Evolutionary conservation across 1,140 invertebrate species (phyloP).

Genomic region (Neodiprion fabricii): DNA sequence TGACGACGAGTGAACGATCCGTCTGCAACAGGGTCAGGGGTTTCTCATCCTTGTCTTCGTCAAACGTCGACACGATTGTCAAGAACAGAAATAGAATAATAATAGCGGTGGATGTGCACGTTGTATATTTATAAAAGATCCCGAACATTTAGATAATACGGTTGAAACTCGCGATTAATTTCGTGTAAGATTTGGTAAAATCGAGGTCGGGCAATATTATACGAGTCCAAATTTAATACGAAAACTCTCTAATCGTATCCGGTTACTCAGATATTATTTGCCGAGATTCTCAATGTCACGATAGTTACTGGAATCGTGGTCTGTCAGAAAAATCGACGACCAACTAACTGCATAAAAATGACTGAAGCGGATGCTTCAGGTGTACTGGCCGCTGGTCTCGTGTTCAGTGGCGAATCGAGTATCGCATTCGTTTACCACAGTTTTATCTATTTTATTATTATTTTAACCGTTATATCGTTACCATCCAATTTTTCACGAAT

Average conservation of each 20-base stretch:
- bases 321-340: neutral
- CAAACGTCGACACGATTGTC: too few relatives aligned
- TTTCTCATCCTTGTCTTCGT: neutral
- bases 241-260: too few relatives aligned
- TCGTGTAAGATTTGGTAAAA: too few relatives aligned
- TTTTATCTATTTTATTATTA: neutral
- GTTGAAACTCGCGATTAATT: too few relatives aligned
- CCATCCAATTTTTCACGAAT: neutral
- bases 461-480: neutral
- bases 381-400: neutral
- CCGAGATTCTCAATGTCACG: constrained; percentile 1
- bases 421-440: neutral
- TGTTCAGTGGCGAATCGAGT: neutral
- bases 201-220: too few relatives aligned
- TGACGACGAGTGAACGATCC: neutral
- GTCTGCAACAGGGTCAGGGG: neutral
- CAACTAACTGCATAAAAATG: neutral
- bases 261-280: too few relatives aligned
- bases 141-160: too few relatives aligned
- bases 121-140: too few relatives aligned
- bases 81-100: too few relatives aligned
- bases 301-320: neutral
- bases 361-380: neutral
- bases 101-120: too few relatives aligned
- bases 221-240: too few relatives aligned